A percentile compares a stretch with the other conserved stretches of the same genome.
Evolutionary conservation across 2,797 vertebrate species (phyloP).

Genomic region (Poecilia picta): DNA sequence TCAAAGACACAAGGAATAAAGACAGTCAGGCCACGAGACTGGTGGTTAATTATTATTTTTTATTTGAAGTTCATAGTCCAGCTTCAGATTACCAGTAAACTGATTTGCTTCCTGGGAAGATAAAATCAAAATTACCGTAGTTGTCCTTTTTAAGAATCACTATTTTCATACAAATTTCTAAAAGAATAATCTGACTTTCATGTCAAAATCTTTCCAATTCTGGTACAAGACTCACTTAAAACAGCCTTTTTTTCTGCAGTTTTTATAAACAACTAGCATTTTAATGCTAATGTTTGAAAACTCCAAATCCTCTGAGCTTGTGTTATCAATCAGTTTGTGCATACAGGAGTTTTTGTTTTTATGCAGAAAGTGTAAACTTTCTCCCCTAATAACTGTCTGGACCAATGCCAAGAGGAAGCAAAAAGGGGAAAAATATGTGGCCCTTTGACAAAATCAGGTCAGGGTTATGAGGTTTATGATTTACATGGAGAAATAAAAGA

Average conservation of each 20-base stretch:
- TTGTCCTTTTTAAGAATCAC: not conserved
- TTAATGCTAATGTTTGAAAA: not conserved
- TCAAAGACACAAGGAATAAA: not conserved
- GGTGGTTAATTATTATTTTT: constrained; percentile 8
- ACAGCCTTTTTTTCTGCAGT: not conserved
- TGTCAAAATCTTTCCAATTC: not conserved
- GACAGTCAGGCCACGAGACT: not conserved
- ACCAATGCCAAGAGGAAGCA: constrained; percentile 37
- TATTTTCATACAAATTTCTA: not conserved
- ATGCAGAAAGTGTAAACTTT: constrained; percentile 22
- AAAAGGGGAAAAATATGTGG: constrained; percentile 10
- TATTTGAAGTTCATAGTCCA: constrained; percentile 11
- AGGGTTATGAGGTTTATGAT: constrained; percentile 19
- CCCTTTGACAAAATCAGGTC: constrained; percentile 8
- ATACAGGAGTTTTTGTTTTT: not conserved
- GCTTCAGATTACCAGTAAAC: not conserved
- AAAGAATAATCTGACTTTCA: not conserved
- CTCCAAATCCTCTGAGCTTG: not conserved
- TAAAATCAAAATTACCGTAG: not conserved
- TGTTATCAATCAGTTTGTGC: not conserved
- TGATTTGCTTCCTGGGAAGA: not conserved
- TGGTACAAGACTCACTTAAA: constrained; percentile 5
- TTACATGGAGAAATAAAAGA: constrained; percentile 9
- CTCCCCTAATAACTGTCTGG: not conserved
- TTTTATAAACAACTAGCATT: not conserved